Percentiles rank a stretch among this genome's conserved stretches.
These are phyloP conservation scores for Liparis tanakae DNA, from an alignment of 2,797 vertebrate genomes.

Conservation along the genomic window DNA sequence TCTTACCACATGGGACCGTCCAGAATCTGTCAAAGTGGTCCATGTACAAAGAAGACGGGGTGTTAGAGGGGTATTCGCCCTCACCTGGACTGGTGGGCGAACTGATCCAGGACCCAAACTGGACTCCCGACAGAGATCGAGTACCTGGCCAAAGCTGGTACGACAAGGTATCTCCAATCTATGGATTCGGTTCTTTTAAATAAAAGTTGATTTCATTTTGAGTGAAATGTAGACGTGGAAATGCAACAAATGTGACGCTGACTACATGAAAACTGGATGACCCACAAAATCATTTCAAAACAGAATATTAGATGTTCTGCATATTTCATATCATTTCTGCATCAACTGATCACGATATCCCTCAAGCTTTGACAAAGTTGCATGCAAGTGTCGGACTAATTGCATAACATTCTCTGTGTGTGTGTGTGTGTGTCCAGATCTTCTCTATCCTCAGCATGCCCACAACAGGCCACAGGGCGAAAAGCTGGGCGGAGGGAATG, in stretches of 20 bases:
- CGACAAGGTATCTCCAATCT: conserved; percentile 87
- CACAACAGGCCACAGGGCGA: conserved; percentile 80
- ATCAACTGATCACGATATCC: conserved; percentile 20
- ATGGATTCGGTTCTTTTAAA: neutral
- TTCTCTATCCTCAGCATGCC: conserved; percentile 90
- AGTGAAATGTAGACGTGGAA: neutral
- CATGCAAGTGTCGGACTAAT: conserved; percentile 41
- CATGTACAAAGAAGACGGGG: conserved; percentile 78
- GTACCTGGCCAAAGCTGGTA: conserved; percentile 85
- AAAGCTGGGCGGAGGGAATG: conserved; percentile 86
- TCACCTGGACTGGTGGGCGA: conserved; percentile 48
- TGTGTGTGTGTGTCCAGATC: conserved; percentile 82
- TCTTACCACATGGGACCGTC: conserved; percentile 80
- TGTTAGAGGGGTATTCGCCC: conserved; percentile 75
- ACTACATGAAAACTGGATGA: neutral
- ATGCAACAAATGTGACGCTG: neutral
- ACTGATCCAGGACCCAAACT: conserved; percentile 63
- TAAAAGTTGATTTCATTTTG: neutral
- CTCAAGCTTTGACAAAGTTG: conserved; percentile 31
- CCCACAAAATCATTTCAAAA: neutral
- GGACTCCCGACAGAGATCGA: conserved; percentile 80
- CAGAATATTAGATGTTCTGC: conserved; percentile 13
- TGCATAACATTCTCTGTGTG: conserved; percentile 18
- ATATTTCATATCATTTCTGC: conserved; percentile 28
- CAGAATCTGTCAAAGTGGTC: conserved; percentile 83